Evolutionary conservation across 2,888 invertebrate species (phyloP).

Genomic region (Drosophila peninsularis): DNA sequence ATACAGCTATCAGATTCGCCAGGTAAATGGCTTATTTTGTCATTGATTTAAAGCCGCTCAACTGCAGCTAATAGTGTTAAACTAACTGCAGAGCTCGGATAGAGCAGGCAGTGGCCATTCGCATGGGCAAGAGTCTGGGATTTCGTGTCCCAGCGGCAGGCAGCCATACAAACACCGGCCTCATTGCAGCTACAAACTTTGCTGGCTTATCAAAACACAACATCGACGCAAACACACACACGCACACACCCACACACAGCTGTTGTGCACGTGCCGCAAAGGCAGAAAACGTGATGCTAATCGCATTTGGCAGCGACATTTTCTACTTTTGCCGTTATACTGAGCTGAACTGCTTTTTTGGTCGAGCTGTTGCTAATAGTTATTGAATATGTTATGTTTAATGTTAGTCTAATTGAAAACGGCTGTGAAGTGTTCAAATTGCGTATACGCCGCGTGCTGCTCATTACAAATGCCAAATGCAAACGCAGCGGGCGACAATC

Average conservation of each 20-base stretch:
- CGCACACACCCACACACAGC: constrained; percentile 1
- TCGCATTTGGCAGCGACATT: constrained; percentile 65
- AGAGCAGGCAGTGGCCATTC: constrained; percentile 18
- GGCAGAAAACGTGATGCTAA: constrained; percentile 57
- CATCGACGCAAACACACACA: constrained; percentile 34
- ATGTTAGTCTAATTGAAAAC: constrained; percentile 54
- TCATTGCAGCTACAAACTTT: constrained; percentile 54
- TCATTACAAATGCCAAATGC: constrained; percentile 24
- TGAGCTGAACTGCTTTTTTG: constrained; percentile 12
- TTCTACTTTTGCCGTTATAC: constrained; percentile 17
- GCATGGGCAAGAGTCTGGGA: constrained; percentile 16
- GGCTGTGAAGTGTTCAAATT: constrained; percentile 25
- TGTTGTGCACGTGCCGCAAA: constrained; percentile 52
- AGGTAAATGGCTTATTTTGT: constrained; percentile 23
- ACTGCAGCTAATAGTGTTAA: constrained; percentile 29
- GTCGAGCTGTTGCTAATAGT: constrained; percentile 10
- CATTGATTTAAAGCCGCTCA: constrained; percentile 32
- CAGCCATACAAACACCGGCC: constrained; percentile 62
- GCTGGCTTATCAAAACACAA: constrained; percentile 70
- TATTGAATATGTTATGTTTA: constrained; percentile 25
- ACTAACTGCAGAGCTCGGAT: constrained; percentile 10
- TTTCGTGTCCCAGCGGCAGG: constrained; percentile 24
- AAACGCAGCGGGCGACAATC: constrained; percentile 54
- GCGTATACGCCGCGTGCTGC: constrained; percentile 33
- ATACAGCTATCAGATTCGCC: constrained; percentile 5